A percentile compares a stretch with the other conserved stretches of the same genome.
Evolutionary conservation across 2,797 vertebrate species (phyloP).

Genomic region (Sebastes trivittatus): DNA sequence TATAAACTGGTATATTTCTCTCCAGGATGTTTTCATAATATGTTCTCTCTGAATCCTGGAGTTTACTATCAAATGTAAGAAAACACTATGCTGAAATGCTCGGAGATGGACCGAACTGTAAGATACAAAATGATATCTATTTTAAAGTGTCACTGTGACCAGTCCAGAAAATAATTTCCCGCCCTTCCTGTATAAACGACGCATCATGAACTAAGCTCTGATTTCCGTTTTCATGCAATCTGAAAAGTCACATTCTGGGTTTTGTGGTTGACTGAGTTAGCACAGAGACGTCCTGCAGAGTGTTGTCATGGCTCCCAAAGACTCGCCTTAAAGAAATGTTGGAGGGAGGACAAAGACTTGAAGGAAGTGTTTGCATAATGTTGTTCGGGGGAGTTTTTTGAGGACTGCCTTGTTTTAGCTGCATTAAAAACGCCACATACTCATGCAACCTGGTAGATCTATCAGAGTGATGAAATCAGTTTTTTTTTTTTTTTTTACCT

Average conservation of each 20-base stretch:
- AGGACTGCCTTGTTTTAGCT: slow-evolving; percentile 39
- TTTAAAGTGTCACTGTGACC: slow-evolving; percentile 3
- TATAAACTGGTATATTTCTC: slow-evolving; percentile 30
- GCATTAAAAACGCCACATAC: slow-evolving; percentile 1
- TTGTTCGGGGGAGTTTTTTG: slow-evolving; percentile 58
- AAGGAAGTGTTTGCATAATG: slow-evolving; percentile 69
- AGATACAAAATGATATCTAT: neutral
- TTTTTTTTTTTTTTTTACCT: neutral
- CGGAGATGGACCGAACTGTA: neutral
- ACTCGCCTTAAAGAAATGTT: slow-evolving; percentile 65
- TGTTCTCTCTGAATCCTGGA: neutral
- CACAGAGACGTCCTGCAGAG: slow-evolving; percentile 63
- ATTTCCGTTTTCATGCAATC: slow-evolving; percentile 28
- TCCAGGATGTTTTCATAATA: slow-evolving; percentile 7
- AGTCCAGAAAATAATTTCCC: neutral
- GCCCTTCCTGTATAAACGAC: neutral
- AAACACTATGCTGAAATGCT: slow-evolving; percentile 24
- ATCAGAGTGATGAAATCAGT: neutral
- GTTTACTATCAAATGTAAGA: slow-evolving; percentile 10
- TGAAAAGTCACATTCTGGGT: slow-evolving; percentile 54
- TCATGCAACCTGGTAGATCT: neutral
- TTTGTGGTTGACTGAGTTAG: slow-evolving; percentile 61
- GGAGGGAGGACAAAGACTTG: slow-evolving; percentile 64
- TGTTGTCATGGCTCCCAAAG: slow-evolving; percentile 79
- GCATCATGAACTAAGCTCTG: neutral